Base-by-base conservation (phyloP, 2,888 invertebrate species). In the Gonocerus acuteangulatus region DNA sequence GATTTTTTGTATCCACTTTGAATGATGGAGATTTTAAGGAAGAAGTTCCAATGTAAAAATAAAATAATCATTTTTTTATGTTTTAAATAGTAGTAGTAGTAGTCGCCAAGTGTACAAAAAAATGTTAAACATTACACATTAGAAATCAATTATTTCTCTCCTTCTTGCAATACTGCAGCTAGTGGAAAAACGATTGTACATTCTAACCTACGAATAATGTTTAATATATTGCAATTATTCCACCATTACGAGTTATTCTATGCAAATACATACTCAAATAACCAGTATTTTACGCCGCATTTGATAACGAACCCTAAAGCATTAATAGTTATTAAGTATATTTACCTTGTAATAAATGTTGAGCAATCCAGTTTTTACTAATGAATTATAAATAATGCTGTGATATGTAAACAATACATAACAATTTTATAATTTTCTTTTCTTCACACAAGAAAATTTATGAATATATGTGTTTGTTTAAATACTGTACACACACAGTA, bases 341-440 rank as follows among this genome's bases (percentile, higher is more conserved):
- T 45, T 45, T 57, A 54, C 54, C 54, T 57, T 47, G 44, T 45
- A 57, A 27, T 57, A 57, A 52, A 57, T 57, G 57, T 57, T 57
- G 57, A 57, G 57, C 57, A 57, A 57, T 57, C 45, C 57, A 57
- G 32, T 22, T 57, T 39, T 57, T 57, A 42, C 54, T 57, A 57
- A 57, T 57, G 44, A 45, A 57, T 47, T 32, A 32, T 36, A 57
- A 23, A 45, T 15, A 44, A 57, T 44, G 45, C 23, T 44, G 57
- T 57, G 57, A 57, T 57, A 57, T 57, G 57, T 57, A 45, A 57
- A 52, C 52, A 52, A 52, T 36, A 36, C 39, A 36, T 51, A 21
- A 52, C 21, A 52, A 52, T 19, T 39, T 51, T 34, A 51, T 51
- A 32, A 32, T 32, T 22, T 52, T 52, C 39, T 21, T 22, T 23